Evolutionary conservation across 2,888 invertebrate species (phyloP).

Genomic region (Lasioglossum oenotherae): DNA sequence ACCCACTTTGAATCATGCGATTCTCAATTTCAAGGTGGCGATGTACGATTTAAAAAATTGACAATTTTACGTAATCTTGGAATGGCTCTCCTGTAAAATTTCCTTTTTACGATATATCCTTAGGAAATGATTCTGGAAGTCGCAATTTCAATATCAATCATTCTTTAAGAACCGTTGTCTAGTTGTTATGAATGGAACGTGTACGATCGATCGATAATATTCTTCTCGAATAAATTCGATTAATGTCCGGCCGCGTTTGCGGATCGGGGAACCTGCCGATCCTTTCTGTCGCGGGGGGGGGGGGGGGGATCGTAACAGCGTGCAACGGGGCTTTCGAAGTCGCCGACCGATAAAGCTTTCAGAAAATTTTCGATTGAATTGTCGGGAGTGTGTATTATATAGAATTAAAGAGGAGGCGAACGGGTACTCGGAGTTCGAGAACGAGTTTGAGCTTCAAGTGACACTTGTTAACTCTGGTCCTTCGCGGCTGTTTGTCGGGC

Average conservation of each 20-base stretch:
- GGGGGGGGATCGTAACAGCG: neutral
- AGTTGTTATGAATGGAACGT: no score
- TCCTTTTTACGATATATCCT: no score
- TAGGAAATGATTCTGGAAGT: no score
- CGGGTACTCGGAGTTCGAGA: slow-evolving; percentile 14
- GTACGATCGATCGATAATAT: no score
- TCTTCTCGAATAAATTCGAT: slow-evolving; percentile 1
- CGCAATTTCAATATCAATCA: no score
- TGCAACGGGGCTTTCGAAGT: slow-evolving; percentile 20
- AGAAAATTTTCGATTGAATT: slow-evolving; percentile 43
- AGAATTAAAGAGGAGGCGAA: slow-evolving; percentile 33
- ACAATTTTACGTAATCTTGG: no score
- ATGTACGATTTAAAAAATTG: no score
- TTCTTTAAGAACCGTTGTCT: no score
- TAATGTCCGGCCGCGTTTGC: neutral
- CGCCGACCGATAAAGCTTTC: slow-evolving; percentile 16
- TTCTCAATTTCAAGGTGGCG: neutral
- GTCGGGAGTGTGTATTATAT: slow-evolving; percentile 26
- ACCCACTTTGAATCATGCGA: neutral
- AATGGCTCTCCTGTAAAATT: no score
- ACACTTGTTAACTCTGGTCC: slow-evolving; percentile 58
- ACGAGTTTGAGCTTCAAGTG: slow-evolving; percentile 55
- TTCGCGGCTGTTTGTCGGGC: slow-evolving; percentile 50
- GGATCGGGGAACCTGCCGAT: slow-evolving; percentile 3
- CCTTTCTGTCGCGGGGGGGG: slow-evolving; percentile 8